A percentile compares a stretch with the other conserved stretches of the same genome.
phyloP scores from a whole-genome alignment of 2,888 invertebrate species.

The Euplagia quadripunctaria region DNA sequence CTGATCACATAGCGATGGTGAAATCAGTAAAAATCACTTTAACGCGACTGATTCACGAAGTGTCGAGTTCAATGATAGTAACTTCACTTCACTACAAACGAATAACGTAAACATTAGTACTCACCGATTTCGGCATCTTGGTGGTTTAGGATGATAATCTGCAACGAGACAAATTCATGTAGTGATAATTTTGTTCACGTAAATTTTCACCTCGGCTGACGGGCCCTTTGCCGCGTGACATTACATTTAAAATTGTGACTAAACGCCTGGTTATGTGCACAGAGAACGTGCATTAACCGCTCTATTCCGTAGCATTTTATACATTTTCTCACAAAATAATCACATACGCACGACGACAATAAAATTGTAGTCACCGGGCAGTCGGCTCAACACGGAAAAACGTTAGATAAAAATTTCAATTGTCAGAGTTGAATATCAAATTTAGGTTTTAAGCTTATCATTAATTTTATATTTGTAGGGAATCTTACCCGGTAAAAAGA shows the following conservation, averaged over 20 bases:
- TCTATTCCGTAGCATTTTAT: constrained; percentile 48
- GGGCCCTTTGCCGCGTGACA: constrained; percentile 69
- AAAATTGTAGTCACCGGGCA: constrained; percentile 78
- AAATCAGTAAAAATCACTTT: constrained; percentile 75
- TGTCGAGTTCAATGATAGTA: constrained; percentile 17
- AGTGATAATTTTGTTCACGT: constrained; percentile 61
- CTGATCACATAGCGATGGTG: constrained; percentile 78
- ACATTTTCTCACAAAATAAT: constrained; percentile 66
- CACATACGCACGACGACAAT: constrained; percentile 62
- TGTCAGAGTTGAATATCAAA: constrained; percentile 30
- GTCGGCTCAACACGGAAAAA: constrained; percentile 64
- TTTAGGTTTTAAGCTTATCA: constrained; percentile 23
- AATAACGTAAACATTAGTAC: constrained; percentile 64
- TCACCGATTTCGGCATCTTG: constrained; percentile 90
- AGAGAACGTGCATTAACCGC: constrained; percentile 42
- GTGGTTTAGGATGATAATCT: constrained; percentile 84
- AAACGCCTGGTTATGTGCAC: constrained; percentile 48
- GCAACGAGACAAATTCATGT: constrained; percentile 69
- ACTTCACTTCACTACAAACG: constrained; percentile 38
- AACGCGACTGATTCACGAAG: constrained; percentile 40
- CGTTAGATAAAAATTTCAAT: constrained; percentile 54
- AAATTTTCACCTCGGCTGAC: constrained; percentile 60
- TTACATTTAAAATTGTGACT: constrained; percentile 64
- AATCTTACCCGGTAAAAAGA: constrained; percentile 81
- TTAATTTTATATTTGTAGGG: constrained; percentile 26